Conservation (phyloP, 2,113 vertebrate genomes). For the Cinclus cinclus region DNA sequence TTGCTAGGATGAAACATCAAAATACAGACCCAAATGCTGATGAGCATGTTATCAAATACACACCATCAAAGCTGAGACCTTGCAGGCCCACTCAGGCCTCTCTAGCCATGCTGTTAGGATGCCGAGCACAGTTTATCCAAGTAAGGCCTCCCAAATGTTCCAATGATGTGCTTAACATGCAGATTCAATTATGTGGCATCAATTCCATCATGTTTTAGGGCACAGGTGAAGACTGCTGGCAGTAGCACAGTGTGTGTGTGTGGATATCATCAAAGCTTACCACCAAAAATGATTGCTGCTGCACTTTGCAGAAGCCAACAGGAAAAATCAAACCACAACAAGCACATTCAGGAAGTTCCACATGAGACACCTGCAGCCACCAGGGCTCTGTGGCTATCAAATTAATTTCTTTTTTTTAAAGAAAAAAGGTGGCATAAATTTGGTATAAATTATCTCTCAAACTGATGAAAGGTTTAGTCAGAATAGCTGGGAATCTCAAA, state of each 20-base stretch:
- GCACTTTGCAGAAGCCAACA: background rate
- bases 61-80: background rate
- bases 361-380: background rate
- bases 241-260: background rate
- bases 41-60: background rate
- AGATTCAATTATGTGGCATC: background rate
- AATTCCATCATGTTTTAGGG: background rate
- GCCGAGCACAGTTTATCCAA: background rate
- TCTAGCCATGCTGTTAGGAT: background rate
- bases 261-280: background rate
- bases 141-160: background rate
- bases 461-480: background rate
- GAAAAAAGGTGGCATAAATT: background rate
- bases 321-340: background rate
- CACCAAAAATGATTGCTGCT: background rate
- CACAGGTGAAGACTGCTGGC: background rate
- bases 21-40: background rate
- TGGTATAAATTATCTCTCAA: background rate
- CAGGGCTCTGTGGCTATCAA: background rate
- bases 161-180: background rate
- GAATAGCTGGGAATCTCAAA: background rate
- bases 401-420: background rate
- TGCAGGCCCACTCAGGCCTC: background rate
- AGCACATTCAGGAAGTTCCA: background rate
- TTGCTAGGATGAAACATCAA: background rate